These are phyloP conservation scores for Diprion similis DNA, from an alignment of 1,140 invertebrate genomes.

Conservation along the genomic window DNA sequence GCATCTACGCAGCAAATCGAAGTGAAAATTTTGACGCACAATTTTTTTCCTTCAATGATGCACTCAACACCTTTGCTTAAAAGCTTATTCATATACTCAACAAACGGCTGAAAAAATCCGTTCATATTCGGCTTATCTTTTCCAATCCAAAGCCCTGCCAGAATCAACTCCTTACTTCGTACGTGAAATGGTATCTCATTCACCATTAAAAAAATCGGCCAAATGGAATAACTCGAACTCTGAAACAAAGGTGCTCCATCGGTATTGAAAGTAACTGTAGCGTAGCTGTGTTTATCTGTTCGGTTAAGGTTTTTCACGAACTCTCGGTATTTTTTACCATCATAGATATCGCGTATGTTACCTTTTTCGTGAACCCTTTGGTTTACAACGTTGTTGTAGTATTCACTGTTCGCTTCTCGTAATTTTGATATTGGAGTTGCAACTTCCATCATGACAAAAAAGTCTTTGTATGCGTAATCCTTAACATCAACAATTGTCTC, in stretches of 20 bases:
- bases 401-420: constrained; percentile 18
- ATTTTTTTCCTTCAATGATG: constrained; percentile 16
- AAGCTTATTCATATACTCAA: constrained; percentile 28
- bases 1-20: constrained; percentile 30
- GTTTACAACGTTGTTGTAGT: constrained; percentile 17
- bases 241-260: too few species aligned
- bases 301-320: neutral
- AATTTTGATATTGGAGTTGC: constrained; percentile 20
- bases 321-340: neutral
- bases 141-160: constrained; percentile 29
- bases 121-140: constrained; percentile 29
- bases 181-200: constrained; percentile 29
- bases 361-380: constrained; percentile 9
- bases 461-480: constrained; percentile 22
- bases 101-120: constrained; percentile 30
- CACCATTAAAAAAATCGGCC: constrained; percentile 29
- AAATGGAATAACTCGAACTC: constrained; percentile 26
- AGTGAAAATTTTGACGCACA: constrained; percentile 23
- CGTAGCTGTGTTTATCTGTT: constrained; percentile 20
- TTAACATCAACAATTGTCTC: constrained; percentile 17
- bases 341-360: neutral
- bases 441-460: constrained; percentile 28
- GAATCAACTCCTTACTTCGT: constrained; percentile 21
- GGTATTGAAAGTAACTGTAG: constrained; percentile 28
- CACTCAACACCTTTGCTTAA: constrained; percentile 23